These are phyloP conservation scores for Onychostruthus taczanowskii DNA, from an alignment of 2,113 vertebrate genomes.

Conservation along the genomic window DNA sequence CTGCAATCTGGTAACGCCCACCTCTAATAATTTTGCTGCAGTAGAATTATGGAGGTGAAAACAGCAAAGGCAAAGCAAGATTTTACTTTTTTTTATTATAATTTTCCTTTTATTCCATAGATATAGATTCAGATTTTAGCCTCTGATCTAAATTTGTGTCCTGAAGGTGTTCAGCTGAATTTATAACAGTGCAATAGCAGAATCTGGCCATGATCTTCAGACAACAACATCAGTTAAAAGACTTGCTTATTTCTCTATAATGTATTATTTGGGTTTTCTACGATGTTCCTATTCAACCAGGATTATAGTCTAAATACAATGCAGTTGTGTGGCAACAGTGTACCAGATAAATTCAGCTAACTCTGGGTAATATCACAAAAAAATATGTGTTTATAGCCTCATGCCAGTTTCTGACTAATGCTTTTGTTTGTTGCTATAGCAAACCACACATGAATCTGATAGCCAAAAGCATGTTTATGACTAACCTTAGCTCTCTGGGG, in stretches of 20 bases:
- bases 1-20: neutral
- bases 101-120: neutral
- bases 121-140: neutral
- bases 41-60: neutral
- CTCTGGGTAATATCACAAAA: slow-evolving; percentile 65
- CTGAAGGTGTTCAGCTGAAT: neutral
- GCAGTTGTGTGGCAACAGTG: slow-evolving; percentile 43
- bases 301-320: neutral
- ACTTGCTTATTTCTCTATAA: neutral
- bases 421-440: slow-evolving; percentile 75
- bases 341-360: slow-evolving; percentile 63
- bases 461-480: slow-evolving; percentile 61
- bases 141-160: neutral
- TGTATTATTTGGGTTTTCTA: neutral
- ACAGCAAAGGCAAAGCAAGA: neutral
- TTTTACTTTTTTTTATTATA: neutral
- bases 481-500: slow-evolving; percentile 61
- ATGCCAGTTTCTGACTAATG: slow-evolving; percentile 71
- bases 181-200: neutral
- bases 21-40: neutral
- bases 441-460: slow-evolving; percentile 60
- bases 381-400: slow-evolving; percentile 63
- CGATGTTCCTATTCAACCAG: neutral
- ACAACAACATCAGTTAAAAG: neutral
- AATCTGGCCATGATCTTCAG: neutral